Base-by-base conservation (phyloP, 2,113 vertebrate genomes). In the Vireo altiloquus region DNA sequence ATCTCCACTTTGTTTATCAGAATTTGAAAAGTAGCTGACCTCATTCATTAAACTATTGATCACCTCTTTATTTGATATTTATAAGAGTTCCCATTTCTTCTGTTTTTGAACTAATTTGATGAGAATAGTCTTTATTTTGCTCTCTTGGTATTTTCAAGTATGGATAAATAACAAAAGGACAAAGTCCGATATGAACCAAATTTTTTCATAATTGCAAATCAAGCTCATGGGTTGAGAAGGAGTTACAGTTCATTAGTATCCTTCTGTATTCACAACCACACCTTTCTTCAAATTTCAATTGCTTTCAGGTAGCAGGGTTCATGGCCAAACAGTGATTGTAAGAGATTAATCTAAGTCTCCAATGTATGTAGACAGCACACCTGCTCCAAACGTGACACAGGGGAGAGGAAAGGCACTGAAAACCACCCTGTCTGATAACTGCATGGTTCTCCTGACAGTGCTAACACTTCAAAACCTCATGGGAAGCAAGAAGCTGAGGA, bases 331-430 rank as follows among this genome's bases (percentile, higher is more conserved):
- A 75, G 56, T 22, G 15, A 63, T 72, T 84, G 91, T 89, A 87
- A 96, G 63, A 90, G 35, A 92, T 96, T 96, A 94, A 94, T 97
- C 74, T 92, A 66, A 78, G 40, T 65, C 69, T 93, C 59, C 82
- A 86, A 42, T 56, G 40, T 74, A 76, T 64, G 92, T 49, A 79
- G 87, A 90, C 56, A 69, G 66, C 23, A 64, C 35, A 63, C 13
- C 61, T 95, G 68, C 87, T 80, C 59, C 47, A 14, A 89, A 96
- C 33, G 40, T 22, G 63, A 33, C 95, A 65, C 59, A 82, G 70
- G 44, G 91, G 89, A 76, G n/a, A 28, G 37, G 20, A 88, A 46
- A 83, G 69, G 21, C 54, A 52, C 15, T 75, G 37, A 57, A 71
- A 82, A 31, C 30, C 15, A 92, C 61, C 86, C 46, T 28, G 40